Base-by-base conservation (phyloP, 2,113 vertebrate species). In the Hyperoodon ampullatus region DNA sequence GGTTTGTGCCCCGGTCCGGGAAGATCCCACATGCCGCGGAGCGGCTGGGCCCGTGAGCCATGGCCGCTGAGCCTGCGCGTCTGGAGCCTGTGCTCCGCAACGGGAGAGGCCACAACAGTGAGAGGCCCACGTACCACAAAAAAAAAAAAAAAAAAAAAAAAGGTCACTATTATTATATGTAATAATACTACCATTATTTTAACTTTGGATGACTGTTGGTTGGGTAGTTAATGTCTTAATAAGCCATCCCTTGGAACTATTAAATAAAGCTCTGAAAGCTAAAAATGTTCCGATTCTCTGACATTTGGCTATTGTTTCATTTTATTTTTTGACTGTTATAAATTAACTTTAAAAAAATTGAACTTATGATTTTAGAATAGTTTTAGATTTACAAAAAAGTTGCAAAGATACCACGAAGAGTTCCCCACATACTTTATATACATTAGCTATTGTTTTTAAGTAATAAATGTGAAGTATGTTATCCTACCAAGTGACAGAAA, bases 311-410 rank as follows among this genome's bases (percentile, higher is more conserved):
- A 81, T 47, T 35, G 83, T 68, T 55, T 92, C 55, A 87, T 75
- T 96, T 78, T 78, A 35, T 47, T 85, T 82, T 95, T 88, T 81
- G 50, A 83, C 13, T 63, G 39, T 86, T 91, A 81, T 0, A 85
- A 7, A 0, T 44, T 42, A 94, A 83, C 26, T 50, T 60, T 60
- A 35, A 55, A 26, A 58, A 88, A 95, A 84, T 47, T 28, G 24
- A 96, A 90, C 6, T 33, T 58, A 68, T 96, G 39, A 93, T 53
- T 70, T 88, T 77, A 44, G 18, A 93, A 70, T 77, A 94, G 28
- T 93, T 95, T 86, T 33, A 93, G 33, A 92, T 33, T 71, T 78
- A 92, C 12, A 87, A n/a, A 86, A 74, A 92, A 96, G 28, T 61
- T 95, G 16, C 44, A 18, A 83, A 70, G 39, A 60, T 35, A 86